Percentiles rank a stretch among this genome's conserved stretches.
Evolutionary conservation across 2,888 invertebrate genomes (phyloP).

Genomic region (Lottia scabra): DNA sequence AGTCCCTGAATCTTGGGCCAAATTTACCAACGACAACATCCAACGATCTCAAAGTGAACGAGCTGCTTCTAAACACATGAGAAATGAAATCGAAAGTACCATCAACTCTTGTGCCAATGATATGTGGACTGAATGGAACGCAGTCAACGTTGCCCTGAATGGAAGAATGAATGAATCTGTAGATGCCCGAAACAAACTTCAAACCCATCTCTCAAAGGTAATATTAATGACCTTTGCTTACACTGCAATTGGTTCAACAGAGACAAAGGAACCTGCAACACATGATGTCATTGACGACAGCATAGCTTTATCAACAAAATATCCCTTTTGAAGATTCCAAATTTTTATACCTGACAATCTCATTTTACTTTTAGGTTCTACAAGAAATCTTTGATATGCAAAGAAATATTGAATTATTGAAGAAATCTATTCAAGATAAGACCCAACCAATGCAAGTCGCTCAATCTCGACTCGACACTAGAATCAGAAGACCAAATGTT

Average conservation of each 20-base stretch:
- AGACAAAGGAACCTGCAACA: too few species aligned
- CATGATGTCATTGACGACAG: neutral
- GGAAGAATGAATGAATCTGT: conserved; percentile 64
- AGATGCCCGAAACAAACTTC: conserved; percentile 66
- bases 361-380: conserved; percentile 75
- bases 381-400: conserved; percentile 94
- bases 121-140: conserved; percentile 68
- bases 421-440: conserved; percentile 91
- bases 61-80: conserved; percentile 61
- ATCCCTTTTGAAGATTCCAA: too few species aligned
- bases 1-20: conserved; percentile 67
- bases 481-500: conserved; percentile 87
- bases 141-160: conserved; percentile 63
- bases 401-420: conserved; percentile 87
- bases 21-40: conserved; percentile 68
- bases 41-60: conserved; percentile 67
- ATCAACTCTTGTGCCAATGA: conserved; percentile 64
- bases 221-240: neutral
- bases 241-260: neutral
- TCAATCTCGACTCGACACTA: conserved; percentile 88
- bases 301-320: too few species aligned
- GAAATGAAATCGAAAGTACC: conserved; percentile 59
- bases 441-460: conserved; percentile 69
- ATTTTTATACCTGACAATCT: too few species aligned
- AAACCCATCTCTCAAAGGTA: conserved; percentile 66